Conservation (phyloP, 1,140 invertebrate species). For the Pseudomyrmex pallidus region DNA sequence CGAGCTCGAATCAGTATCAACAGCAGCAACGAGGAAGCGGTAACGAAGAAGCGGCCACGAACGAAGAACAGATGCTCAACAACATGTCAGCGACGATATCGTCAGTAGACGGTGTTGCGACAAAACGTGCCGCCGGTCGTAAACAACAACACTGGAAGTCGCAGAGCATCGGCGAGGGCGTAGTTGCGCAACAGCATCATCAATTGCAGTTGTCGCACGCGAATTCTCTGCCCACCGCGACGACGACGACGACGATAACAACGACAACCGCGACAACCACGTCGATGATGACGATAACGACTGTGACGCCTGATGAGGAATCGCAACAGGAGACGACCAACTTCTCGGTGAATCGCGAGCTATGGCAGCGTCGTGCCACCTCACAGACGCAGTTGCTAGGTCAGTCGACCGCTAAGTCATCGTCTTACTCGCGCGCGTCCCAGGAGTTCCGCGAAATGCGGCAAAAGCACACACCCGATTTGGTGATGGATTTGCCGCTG, state of each 20-base stretch:
- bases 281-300: neutral
- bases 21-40: slow-evolving; percentile 58
- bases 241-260: slow-evolving; percentile 15
- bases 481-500: slow-evolving; percentile 94
- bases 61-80: slow-evolving; percentile 34
- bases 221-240: slow-evolving; percentile 51
- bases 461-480: slow-evolving; percentile 92
- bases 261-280: slow-evolving; percentile 6
- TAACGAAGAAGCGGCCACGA: slow-evolving; percentile 62
- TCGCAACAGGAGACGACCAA: slow-evolving; percentile 71
- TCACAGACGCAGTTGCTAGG: slow-evolving; percentile 85
- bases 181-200: slow-evolving; percentile 47
- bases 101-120: slow-evolving; percentile 65
- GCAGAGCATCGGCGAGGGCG: slow-evolving; percentile 81
- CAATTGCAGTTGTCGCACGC: slow-evolving; percentile 59
- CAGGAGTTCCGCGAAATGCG: slow-evolving; percentile 85
- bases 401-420: slow-evolving; percentile 68
- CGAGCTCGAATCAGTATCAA: slow-evolving; percentile 43
- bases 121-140: slow-evolving; percentile 73
- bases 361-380: slow-evolving; percentile 88
- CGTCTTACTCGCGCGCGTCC: slow-evolving; percentile 79
- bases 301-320: slow-evolving; percentile 10
- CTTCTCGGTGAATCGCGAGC: slow-evolving; percentile 86
- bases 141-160: slow-evolving; percentile 85
- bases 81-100: slow-evolving; percentile 43